Percentiles rank a stretch among this genome's conserved stretches.
Evolutionary conservation across 2,888 invertebrate species (phyloP).

Genomic region (Frankliniella intonsa): DNA sequence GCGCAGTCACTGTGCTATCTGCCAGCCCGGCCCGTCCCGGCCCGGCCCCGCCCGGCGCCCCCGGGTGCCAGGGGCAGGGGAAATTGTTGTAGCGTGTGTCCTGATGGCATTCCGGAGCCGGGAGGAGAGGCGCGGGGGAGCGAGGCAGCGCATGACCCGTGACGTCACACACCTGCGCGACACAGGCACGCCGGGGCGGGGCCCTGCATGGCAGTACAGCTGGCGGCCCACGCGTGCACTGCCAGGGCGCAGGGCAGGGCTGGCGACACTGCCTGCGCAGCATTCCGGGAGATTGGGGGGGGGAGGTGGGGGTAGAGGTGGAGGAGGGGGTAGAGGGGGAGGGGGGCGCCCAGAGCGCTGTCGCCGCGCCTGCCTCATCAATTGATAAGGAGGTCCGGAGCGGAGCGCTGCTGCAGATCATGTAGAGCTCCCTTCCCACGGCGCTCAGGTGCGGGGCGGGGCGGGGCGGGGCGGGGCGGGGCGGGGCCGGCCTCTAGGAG

Average conservation of each 20-base stretch:
- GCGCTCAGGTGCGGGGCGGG: neutral
- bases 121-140: neutral
- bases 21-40: neutral
- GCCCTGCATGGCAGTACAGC: too few species aligned
- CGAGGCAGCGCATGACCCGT: neutral
- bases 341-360: too few species aligned
- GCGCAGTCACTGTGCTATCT: neutral
- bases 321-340: too few species aligned
- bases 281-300: too few species aligned
- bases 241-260: neutral
- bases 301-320: too few species aligned
- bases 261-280: neutral
- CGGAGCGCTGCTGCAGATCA: neutral
- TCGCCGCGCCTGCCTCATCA: neutral
- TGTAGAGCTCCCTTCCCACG: neutral
- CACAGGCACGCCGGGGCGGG: too few species aligned
- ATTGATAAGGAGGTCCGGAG: constrained; percentile 1
- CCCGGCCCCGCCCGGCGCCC: neutral
- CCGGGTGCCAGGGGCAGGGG: neutral
- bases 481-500: neutral
- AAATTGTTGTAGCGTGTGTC: neutral
- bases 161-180: too few species aligned
- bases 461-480: neutral
- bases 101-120: constrained; percentile 5
- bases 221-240: neutral